A percentile compares a stretch with the other conserved stretches of the same genome.
Conservation (phyloP, 2,797 vertebrate species). For the Hybognathus amarus region DNA sequence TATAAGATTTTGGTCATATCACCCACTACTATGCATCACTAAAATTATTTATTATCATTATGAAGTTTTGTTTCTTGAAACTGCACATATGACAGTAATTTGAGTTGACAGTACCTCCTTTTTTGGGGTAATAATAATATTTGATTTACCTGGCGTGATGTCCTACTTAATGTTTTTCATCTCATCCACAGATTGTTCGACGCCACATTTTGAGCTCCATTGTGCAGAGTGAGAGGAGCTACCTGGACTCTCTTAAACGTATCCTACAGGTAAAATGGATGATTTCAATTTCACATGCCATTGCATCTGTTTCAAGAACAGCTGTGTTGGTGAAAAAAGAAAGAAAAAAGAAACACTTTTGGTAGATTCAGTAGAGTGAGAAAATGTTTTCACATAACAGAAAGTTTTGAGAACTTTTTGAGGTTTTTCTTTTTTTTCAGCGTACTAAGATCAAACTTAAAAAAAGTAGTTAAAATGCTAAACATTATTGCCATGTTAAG, state of each 20-base stretch:
- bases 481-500: background rate
- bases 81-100: background rate
- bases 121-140: background rate
- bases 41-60: too few species aligned
- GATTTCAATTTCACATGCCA: background rate
- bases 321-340: background rate
- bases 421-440: background rate
- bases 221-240: constrained; percentile 92
- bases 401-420: background rate
- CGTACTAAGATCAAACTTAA: background rate
- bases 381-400: background rate
- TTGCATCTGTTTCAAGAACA: background rate
- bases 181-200: constrained; percentile 83
- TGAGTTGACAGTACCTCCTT: background rate
- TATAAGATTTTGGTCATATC: background rate
- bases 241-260: constrained; percentile 89
- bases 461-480: background rate
- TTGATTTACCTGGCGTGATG: background rate
- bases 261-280: constrained; percentile 85
- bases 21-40: background rate
- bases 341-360: background rate
- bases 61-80: background rate
- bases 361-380: background rate
- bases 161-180: constrained; percentile 25
- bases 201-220: constrained; percentile 92